Conservation (phyloP, 1,140 invertebrate genomes). For the Tenebrio molitor region DNA sequence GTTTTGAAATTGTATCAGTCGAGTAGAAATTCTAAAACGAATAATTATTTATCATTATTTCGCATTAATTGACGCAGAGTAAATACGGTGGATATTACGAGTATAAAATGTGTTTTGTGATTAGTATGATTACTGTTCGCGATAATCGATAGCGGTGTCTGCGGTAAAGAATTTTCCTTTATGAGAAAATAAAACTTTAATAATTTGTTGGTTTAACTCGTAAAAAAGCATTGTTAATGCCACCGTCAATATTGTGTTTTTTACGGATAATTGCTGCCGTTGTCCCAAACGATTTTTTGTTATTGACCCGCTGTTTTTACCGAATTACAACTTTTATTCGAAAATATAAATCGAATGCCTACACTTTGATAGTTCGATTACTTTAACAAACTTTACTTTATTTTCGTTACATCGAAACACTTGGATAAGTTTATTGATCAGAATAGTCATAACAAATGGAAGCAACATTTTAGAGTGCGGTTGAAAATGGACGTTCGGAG, state of each 20-base stretch:
- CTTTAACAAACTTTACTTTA: too few species aligned
- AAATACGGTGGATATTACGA: slow-evolving; percentile 10
- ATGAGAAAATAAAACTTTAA: slow-evolving; percentile 13
- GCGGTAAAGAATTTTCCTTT: slow-evolving; percentile 11
- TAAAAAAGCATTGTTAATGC: neutral
- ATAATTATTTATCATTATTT: slow-evolving; percentile 5
- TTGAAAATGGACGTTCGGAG: too few species aligned
- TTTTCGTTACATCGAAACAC: too few species aligned
- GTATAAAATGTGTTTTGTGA: slow-evolving; percentile 3
- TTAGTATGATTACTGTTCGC: slow-evolving; percentile 4
- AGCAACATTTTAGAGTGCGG: too few species aligned
- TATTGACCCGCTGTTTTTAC: neutral
- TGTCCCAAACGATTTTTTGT: neutral
- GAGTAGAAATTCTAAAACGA: neutral
- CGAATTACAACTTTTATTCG: neutral
- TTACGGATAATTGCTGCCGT: neutral
- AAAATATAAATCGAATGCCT: too few species aligned
- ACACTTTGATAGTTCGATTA: too few species aligned
- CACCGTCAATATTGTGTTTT: neutral
- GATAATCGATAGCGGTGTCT: slow-evolving; percentile 14
- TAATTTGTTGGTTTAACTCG: slow-evolving; percentile 4
- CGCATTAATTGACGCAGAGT: slow-evolving; percentile 9
- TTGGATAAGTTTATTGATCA: too few species aligned
- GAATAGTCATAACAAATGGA: too few species aligned
- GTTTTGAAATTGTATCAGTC: too few species aligned